Conservation (phyloP, 2,113 vertebrate species). For the Microcebus ravelobensis region DNA sequence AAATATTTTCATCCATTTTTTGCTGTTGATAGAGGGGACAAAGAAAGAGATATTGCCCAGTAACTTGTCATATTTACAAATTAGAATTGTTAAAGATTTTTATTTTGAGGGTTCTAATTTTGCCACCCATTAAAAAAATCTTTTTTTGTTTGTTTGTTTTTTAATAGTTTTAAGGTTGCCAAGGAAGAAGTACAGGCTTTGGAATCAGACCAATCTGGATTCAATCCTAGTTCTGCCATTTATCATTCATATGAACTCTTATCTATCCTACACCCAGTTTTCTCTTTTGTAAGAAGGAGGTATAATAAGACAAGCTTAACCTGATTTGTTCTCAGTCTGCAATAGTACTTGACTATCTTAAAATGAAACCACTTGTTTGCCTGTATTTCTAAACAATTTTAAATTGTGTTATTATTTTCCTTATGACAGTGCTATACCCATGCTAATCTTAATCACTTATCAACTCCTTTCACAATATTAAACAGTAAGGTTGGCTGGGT, state of each 20-base stretch:
- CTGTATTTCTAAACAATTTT: constrained; percentile 15
- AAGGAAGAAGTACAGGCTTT: not conserved
- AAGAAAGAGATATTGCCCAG: not conserved
- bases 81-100: constrained; percentile 11
- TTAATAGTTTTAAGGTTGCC: constrained; percentile 17
- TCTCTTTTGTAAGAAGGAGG: constrained; percentile 48
- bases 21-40: not conserved
- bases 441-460: constrained; percentile 20
- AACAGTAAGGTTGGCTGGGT: not conserved
- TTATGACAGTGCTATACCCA: not conserved
- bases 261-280: constrained; percentile 31
- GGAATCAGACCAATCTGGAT: constrained; percentile 38
- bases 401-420: constrained; percentile 15
- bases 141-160: not conserved
- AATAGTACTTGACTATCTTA: constrained; percentile 40
- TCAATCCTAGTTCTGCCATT: constrained; percentile 55
- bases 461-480: constrained; percentile 48
- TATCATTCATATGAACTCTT: constrained; percentile 48
- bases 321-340: not conserved
- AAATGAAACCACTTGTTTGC: constrained; percentile 39
- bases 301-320: constrained; percentile 1
- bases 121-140: not conserved
- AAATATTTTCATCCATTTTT: constrained; percentile 19
- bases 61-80: not conserved
- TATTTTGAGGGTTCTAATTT: constrained; percentile 37